Evolutionary conservation across 2,113 vertebrate genomes (phyloP), one percentile per base, ranked within the genome.

Genomic region (Nasalis larvatus): DNA sequence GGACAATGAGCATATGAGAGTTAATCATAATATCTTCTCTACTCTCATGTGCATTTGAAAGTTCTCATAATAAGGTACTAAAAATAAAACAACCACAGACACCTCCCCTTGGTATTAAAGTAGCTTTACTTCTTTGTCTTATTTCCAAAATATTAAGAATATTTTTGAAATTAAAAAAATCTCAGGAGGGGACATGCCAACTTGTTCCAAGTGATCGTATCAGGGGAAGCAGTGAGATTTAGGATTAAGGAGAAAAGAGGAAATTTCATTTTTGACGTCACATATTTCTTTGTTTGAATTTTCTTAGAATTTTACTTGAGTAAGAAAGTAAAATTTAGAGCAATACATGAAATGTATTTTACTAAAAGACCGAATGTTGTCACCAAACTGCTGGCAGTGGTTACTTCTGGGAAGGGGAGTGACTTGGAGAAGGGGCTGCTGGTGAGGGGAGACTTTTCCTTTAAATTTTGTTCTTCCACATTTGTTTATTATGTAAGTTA

Each of bases 311-410:
- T 52, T 37, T 71, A 73, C 17, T 47, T 83, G 37, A 17, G 25
- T 88, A 45, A 95, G 45, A 93, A 92, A 69, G 18, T 63, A 56
- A 47, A 81, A 89, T 83, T 47, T 89, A 92, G 58, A 92, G n/a
- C 23, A 95, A 35, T 45, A 20, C n/a, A 5, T 94, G 32, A 40
- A 52, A 60, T 63, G 47, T 30, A 40, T 86, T 10, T 86, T 92
- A 78, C 35, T 68, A 32, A 76, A 77, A 52, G 17, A 84, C 27
- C 56, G 40, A 69, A 13, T 35, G 14, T 82, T n/a, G 45, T 80
- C 88, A 82, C 8, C 20, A 35, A 58, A 37, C 25, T 76, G 35
- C 78, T 76, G 77, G 18, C 35, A 49, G 11, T 76, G 18, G n/a
- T 78, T 60, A 84, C 18, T 91, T 92, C 49, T 82, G 32, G 58